Evolutionary conservation across 2,797 vertebrate genomes (phyloP).

Genomic region (Bradypus variegatus): DNA sequence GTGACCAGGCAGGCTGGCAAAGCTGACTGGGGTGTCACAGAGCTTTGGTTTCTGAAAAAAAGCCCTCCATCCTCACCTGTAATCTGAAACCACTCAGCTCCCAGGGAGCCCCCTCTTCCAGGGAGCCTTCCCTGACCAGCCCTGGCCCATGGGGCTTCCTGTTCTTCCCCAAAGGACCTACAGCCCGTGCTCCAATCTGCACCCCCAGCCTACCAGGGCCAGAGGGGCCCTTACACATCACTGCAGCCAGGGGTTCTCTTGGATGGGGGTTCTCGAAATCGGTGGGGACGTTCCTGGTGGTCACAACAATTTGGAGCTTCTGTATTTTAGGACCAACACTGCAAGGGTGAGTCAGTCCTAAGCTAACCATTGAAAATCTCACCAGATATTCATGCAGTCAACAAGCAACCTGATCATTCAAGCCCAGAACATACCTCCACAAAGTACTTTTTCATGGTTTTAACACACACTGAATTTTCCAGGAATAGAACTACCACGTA

Average conservation of each 20-base stretch:
- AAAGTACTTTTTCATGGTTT: slow-evolving; percentile 44
- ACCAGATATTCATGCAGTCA: slow-evolving; percentile 39
- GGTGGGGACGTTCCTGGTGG: not conserved
- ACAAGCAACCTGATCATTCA: slow-evolving; percentile 21
- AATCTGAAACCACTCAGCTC: not conserved
- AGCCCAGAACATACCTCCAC: slow-evolving; percentile 35
- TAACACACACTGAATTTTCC: slow-evolving; percentile 49
- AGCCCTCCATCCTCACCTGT: not conserved
- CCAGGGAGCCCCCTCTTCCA: not conserved
- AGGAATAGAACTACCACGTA: slow-evolving; percentile 47
- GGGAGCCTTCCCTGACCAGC: not conserved
- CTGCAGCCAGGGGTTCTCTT: not conserved
- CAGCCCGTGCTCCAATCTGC: not conserved
- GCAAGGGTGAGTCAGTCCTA: not conserved
- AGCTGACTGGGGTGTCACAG: not conserved
- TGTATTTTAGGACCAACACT: not conserved
- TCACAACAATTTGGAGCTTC: not conserved
- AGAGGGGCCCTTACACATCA: not conserved
- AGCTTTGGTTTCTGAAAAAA: slow-evolving; percentile 24
- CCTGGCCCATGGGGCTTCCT: not conserved
- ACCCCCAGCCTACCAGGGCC: not conserved
- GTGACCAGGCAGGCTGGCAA: not conserved
- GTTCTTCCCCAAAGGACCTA: not conserved
- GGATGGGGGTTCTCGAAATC: not conserved
- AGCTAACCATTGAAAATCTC: not conserved